phyloP scores from a whole-genome alignment of 2,888 invertebrate species.

The Trissolcus japonicus region DNA sequence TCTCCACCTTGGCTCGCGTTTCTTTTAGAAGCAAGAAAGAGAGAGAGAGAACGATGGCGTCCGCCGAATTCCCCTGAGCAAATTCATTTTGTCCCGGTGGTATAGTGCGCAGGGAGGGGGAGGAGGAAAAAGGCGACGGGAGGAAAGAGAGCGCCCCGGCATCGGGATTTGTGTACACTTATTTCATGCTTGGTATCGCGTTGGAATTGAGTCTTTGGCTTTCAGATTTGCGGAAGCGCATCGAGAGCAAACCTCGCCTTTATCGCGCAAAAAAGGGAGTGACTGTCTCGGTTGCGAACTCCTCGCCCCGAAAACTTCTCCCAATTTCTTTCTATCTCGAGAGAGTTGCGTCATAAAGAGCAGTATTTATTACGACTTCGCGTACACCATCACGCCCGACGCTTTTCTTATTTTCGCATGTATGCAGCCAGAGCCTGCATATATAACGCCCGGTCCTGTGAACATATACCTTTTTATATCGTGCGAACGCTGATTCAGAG shows the following conservation, averaged over 20 bases:
- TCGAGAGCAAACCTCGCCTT: conserved; percentile 35
- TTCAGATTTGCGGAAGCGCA: conserved; percentile 52
- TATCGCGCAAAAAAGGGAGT: conserved; percentile 37
- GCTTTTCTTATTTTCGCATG: conserved; percentile 44
- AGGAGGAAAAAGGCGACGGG: neutral
- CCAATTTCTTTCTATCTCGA: conserved; percentile 56
- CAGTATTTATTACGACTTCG: conserved; percentile 54
- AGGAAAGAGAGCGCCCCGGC: conserved; percentile 48
- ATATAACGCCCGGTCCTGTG: conserved; percentile 25
- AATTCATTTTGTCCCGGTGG: conserved; percentile 62
- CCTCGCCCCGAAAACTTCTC: conserved; percentile 38
- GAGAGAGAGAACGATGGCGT: conserved; percentile 4
- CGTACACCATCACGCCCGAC: conserved; percentile 7
- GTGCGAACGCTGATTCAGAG: conserved; percentile 24
- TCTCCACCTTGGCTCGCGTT: conserved; percentile 56
- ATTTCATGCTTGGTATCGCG: conserved; percentile 68
- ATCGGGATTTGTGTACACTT: conserved; percentile 67
- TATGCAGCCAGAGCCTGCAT: conserved; percentile 39
- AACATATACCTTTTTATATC: conserved; percentile 42
- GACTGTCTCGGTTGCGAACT: conserved; percentile 28
- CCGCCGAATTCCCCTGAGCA: conserved; percentile 50
- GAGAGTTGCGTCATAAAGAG: conserved; percentile 55
- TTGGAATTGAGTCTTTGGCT: conserved; percentile 57
- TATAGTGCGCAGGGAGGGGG: conserved; percentile 6
- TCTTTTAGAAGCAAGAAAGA: conserved; percentile 2